A percentile compares a stretch with the other conserved stretches of the same genome.
These are phyloP conservation scores for Parnassius orleans DNA, from an alignment of 2,888 invertebrate genomes.

Conservation along the genomic window DNA sequence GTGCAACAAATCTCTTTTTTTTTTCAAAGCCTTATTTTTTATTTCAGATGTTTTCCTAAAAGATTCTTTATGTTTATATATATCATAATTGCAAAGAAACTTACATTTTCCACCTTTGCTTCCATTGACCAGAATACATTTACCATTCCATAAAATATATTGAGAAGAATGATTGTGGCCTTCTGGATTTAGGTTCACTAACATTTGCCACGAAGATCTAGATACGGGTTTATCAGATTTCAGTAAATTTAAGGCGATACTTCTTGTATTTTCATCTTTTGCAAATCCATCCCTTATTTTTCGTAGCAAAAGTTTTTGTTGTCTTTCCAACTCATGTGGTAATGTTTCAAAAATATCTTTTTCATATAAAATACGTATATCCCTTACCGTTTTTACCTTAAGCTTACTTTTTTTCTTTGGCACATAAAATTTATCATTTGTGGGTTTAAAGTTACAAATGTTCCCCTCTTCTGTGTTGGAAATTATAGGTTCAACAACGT, in stretches of 20 bases:
- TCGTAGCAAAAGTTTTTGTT: constrained; percentile 54
- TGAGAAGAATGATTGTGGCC: constrained; percentile 49
- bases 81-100: constrained; percentile 55
- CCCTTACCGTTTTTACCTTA: constrained; percentile 67
- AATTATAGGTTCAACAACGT: constrained; percentile 48
- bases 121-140: constrained; percentile 58
- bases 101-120: constrained; percentile 62
- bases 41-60: constrained; percentile 30
- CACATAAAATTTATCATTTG: constrained; percentile 54
- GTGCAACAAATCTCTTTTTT: constrained; percentile 50
- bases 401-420: constrained; percentile 56
- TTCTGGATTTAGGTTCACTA: constrained; percentile 65
- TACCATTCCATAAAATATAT: constrained; percentile 62
- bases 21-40: constrained; percentile 34
- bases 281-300: constrained; percentile 60
- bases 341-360: constrained; percentile 54
- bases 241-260: constrained; percentile 54
- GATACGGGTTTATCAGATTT: constrained; percentile 53
- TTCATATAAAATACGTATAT: constrained; percentile 61
- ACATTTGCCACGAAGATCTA: constrained; percentile 68
- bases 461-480: constrained; percentile 31
- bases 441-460: constrained; percentile 53
- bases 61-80: constrained; percentile 38
- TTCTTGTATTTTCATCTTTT: constrained; percentile 54
- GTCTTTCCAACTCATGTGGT: constrained; percentile 54